Evolutionary conservation across 1,140 invertebrate genomes (phyloP).

Genomic region (Saccostrea cuccullata): DNA sequence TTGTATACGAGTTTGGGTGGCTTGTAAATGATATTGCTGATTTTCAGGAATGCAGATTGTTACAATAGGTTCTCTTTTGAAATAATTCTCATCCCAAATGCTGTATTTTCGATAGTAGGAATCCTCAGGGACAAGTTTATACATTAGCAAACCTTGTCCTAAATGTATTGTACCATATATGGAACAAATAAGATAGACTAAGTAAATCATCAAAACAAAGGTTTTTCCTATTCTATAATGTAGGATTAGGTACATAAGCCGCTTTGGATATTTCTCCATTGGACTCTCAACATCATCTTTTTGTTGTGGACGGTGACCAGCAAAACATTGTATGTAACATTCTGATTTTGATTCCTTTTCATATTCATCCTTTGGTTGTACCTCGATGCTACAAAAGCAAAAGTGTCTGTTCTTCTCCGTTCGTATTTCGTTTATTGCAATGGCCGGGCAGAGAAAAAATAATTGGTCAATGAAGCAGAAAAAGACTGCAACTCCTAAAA

Average conservation of each 20-base stretch:
- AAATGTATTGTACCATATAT: slow-evolving; percentile 92
- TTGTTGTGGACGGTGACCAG: slow-evolving; percentile 48
- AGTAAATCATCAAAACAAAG: slow-evolving; percentile 88
- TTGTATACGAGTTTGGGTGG: neutral
- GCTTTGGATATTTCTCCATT: slow-evolving; percentile 57
- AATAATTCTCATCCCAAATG: slow-evolving; percentile 15
- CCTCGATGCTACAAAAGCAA: slow-evolving; percentile 81
- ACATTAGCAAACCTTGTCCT: slow-evolving; percentile 88
- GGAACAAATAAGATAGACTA: slow-evolving; percentile 89
- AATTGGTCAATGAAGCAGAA: slow-evolving; percentile 97
- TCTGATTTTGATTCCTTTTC: slow-evolving; percentile 49
- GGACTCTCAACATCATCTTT: slow-evolving; percentile 54
- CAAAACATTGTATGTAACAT: slow-evolving; percentile 56
- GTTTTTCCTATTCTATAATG: slow-evolving; percentile 81
- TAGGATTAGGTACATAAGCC: slow-evolving; percentile 48
- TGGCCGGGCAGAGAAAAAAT: slow-evolving; percentile 94
- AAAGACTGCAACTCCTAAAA: slow-evolving; percentile 89
- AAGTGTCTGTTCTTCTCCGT: slow-evolving; percentile 91
- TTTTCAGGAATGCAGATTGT: slow-evolving; percentile 25
- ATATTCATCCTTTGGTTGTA: slow-evolving; percentile 45
- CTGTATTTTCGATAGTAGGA: slow-evolving; percentile 69
- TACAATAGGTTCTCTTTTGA: neutral
- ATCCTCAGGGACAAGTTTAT: slow-evolving; percentile 73
- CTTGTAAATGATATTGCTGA: slow-evolving; percentile 16
- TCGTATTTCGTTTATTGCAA: slow-evolving; percentile 93